Base-by-base conservation (phyloP, 2,113 vertebrate genomes). In the Pagrus major region DNA sequence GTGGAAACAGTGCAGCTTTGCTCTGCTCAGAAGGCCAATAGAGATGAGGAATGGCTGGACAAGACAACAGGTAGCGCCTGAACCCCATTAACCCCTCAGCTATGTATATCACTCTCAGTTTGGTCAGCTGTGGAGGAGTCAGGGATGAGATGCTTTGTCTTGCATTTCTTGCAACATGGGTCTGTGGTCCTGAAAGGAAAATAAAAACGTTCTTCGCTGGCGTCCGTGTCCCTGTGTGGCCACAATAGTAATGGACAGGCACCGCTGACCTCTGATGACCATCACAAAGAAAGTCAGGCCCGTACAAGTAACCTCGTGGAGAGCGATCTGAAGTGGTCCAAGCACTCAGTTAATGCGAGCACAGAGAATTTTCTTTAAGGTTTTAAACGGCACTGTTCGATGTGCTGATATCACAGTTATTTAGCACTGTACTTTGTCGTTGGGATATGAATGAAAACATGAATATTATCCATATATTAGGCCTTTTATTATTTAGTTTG, bases 31-130 rank as follows among this genome's bases (percentile, higher is more conserved):
- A 55, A 25, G 56, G 42, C 39, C 49, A 31, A 51, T n/a, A 55
- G 60, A 71, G 46, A 72, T 27, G 67, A 70, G 10, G 46, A 78
- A 75, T 1, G 31, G 56, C 16, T 21, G 11, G 35, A 71, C 46
- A 56, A 70, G 58, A 79, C 78, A 72, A 77, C 75, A 64, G 77
- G 63, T 31, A 72, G 60, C 41, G 65, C 42, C 54, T 78, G 83
- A 81, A 77, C 80, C 41, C 77, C 80, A 78, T 87, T 87, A 85
- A 87, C 83, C 80, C 80, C 71, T 44, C 37, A 5, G 52, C 39
- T 55, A 64, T 73, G 66, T 76, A 64, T 23, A 80, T 80, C 61
- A 61, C 10, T 42, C 18, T 47, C n/a, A 42, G 29, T 39, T 14
- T 58, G 71, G 76, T 78, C 59, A 23, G 61, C 2, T 6, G 33